phyloP scores from a whole-genome alignment of 2,888 invertebrate species.

The Diploptera punctata region DNA sequence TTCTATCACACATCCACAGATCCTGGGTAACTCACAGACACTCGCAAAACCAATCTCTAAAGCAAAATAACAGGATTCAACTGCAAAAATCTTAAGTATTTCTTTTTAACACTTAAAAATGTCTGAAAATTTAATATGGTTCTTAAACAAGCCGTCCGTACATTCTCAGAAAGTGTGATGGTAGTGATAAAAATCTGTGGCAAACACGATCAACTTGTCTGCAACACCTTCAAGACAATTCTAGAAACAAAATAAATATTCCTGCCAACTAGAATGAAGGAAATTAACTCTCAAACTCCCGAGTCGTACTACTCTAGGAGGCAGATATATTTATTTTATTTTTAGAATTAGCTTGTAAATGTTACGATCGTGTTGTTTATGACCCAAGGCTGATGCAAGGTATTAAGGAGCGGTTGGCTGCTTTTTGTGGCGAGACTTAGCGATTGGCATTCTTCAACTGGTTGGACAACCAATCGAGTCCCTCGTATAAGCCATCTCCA shows the following conservation, averaged over 20 bases:
- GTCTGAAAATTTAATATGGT: not conserved
- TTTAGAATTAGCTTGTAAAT: constrained; percentile 1
- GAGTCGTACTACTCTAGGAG: not conserved
- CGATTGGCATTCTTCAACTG: constrained; percentile 98
- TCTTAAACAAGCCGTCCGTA: not conserved
- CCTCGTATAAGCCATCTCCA: constrained; percentile 98
- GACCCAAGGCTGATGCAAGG: constrained; percentile 28
- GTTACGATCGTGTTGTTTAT: not conserved
- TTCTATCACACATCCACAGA: constrained; percentile 20
- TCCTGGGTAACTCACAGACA: not conserved
- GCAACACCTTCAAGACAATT: constrained; percentile 11
- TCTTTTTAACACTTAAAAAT: not conserved
- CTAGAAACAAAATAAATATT: constrained; percentile 20
- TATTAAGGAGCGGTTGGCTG: not conserved
- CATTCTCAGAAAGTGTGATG: not conserved
- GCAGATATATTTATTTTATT: constrained; percentile 6
- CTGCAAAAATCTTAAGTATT: not conserved
- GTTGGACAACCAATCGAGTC: constrained; percentile 99
- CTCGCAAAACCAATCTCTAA: not conserved
- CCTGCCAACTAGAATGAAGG: not conserved
- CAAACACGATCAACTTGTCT: constrained; percentile 16
- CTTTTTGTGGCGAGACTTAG: constrained; percentile 60
- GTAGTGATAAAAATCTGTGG: constrained; percentile 21
- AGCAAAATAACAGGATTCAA: constrained; percentile 4
- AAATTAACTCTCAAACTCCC: not conserved